Conservation (phyloP, 2,888 invertebrate genomes). For the Dascillus cervinus region DNA sequence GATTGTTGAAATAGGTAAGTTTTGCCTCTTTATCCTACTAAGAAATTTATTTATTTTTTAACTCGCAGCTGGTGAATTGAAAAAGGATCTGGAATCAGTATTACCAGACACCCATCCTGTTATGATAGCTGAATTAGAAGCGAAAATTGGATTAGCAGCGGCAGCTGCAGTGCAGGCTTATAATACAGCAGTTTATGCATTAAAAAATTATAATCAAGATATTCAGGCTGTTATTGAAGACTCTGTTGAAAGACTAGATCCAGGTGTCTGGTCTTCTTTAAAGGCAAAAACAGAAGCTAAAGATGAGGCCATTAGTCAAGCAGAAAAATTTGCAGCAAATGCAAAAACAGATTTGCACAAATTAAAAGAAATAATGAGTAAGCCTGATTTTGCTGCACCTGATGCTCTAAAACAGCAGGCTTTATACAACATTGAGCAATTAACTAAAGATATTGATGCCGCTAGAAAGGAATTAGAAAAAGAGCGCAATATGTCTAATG, state of each 20-base stretch:
- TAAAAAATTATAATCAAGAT: constrained; percentile 50
- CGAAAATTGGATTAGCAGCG: constrained; percentile 48
- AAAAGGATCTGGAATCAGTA: constrained; percentile 25
- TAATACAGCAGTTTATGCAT: constrained; percentile 52
- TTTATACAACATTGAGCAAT: constrained; percentile 46
- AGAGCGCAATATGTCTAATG: constrained; percentile 49
- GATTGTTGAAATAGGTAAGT: constrained; percentile 34
- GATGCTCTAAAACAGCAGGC: constrained; percentile 45
- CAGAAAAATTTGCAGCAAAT: constrained; percentile 49
- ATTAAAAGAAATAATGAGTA: constrained; percentile 40
- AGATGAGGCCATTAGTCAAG: constrained; percentile 47
- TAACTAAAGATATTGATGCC: constrained; percentile 50
- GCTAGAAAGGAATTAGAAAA: constrained; percentile 53
- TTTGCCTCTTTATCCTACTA: too few species aligned
- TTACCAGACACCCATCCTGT: constrained; percentile 39
- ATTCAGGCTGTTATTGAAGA: constrained; percentile 53
- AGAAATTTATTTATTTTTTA: neutral
- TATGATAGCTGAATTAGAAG: constrained; percentile 49
- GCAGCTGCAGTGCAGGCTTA: constrained; percentile 61
- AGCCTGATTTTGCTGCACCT: constrained; percentile 38
- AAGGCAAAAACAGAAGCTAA: constrained; percentile 53
- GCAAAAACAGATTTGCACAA: constrained; percentile 37
- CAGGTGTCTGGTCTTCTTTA: constrained; percentile 49
- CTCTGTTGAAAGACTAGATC: constrained; percentile 53
- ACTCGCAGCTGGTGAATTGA: constrained; percentile 29